These are phyloP conservation scores for Melanaphis sacchari DNA, from an alignment of 1,140 invertebrate genomes.

Conservation along the genomic window DNA sequence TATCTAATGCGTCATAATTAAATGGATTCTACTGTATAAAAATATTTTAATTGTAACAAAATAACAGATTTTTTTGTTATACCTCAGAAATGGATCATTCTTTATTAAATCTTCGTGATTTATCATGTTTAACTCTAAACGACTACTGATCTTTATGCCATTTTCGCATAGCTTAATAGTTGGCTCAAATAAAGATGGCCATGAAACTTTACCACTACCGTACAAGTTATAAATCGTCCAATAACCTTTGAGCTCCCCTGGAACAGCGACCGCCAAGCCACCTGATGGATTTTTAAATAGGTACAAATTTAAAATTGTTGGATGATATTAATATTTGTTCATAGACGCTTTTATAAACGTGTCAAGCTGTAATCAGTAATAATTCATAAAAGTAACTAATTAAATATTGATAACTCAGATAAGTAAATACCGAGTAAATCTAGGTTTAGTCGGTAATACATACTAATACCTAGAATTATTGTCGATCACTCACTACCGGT, in stretches of 20 bases:
- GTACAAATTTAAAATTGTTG: not conserved
- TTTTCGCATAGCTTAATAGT: constrained; percentile 77
- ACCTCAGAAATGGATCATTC: constrained; percentile 47
- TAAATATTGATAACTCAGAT: too few species aligned
- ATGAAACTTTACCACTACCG: constrained; percentile 72
- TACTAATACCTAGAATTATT: too few species aligned
- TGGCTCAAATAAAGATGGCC: constrained; percentile 81
- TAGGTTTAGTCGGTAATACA: too few species aligned
- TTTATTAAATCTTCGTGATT: constrained; percentile 58
- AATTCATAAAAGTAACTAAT: not conserved
- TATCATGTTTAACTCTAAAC: constrained; percentile 63
- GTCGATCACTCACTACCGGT: too few species aligned
- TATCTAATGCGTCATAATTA: too few species aligned
- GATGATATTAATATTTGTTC: not conserved
- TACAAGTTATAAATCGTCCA: constrained; percentile 79
- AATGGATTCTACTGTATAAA: too few species aligned
- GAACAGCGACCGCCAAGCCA: constrained; percentile 83
- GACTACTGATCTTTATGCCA: constrained; percentile 76
- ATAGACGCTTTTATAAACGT: not conserved
- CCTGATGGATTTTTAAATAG: constrained; percentile 64
- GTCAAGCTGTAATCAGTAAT: not conserved
- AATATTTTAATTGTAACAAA: not conserved
- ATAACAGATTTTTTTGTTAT: not conserved
- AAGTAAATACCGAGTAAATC: too few species aligned
- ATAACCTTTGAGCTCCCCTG: constrained; percentile 89